phyloP scores from a whole-genome alignment of 2,797 vertebrate species.

The Scolopax rusticola region DNA sequence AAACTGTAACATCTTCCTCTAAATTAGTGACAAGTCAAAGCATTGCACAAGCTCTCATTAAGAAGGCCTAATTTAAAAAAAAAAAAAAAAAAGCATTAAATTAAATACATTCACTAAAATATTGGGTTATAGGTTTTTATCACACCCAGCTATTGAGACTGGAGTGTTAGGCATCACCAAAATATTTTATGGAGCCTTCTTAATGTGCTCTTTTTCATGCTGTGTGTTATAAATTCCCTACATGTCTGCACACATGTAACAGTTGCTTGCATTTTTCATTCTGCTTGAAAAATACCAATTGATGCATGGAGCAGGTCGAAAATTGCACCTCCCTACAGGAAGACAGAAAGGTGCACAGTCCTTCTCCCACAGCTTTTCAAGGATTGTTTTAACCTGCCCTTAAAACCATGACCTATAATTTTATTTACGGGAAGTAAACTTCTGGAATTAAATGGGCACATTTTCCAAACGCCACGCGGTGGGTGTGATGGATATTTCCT shows the following conservation, averaged over 20 bases:
- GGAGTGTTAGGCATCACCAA: conserved; percentile 1
- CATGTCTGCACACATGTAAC: not conserved
- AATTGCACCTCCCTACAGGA: not conserved
- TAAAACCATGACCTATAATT: conserved; percentile 12
- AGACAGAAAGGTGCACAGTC: conserved; percentile 12
- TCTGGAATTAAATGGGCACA: conserved; percentile 41
- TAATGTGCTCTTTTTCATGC: no score
- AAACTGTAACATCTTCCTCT: not conserved
- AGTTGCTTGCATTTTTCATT: conserved; percentile 7
- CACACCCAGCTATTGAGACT: not conserved
- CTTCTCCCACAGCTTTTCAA: not conserved
- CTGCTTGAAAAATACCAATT: conserved; percentile 45
- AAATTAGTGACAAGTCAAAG: not conserved
- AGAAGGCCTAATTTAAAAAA: not conserved
- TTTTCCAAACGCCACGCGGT: not conserved
- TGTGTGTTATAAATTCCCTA: conserved; percentile 5
- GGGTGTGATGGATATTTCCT: conserved; percentile 32
- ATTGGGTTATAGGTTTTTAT: not conserved
- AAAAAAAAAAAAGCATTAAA: not conserved
- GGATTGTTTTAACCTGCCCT: conserved; percentile 41
- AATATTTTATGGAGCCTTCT: conserved; percentile 8
- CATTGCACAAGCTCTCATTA: not conserved
- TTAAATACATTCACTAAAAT: not conserved
- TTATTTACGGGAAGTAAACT: conserved; percentile 65
- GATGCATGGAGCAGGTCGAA: not conserved